Base-by-base conservation (phyloP, 2,888 invertebrate species). In the Lamproptera curius region DNA sequence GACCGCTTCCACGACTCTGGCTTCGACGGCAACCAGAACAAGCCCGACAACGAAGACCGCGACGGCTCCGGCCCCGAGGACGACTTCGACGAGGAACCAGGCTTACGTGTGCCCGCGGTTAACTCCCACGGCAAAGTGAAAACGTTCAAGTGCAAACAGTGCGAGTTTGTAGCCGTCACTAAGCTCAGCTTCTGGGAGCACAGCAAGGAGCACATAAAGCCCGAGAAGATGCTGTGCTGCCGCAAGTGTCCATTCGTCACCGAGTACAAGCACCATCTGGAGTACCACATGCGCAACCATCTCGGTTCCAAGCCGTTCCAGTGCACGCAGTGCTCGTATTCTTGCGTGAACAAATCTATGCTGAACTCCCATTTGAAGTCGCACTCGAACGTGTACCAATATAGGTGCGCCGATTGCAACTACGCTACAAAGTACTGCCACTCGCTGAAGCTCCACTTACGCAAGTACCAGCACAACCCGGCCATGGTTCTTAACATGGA, bases 261-360 rank as follows among this genome's bases (percentile, higher is more conserved):
- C 0, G 98, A 99, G 73, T 97, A 97, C 88, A 99, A 99, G 69
- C 99, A 99, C 73, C 99, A 99, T 63, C 84, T 99, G 51, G 98
- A 99, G 73, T 99, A 99, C 67, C 99, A 98, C 74, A 90, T 98
- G 73, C 90, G 97, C 35, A 98, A 98, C 73, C 99, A 99, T 78
- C 91, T 93, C 63, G 97, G 97, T 31, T 94, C 95, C 0, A 99
- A 99, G 72, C 99, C 99, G 1, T 98, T 95, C 88, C 95, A 95
- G 73, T 99, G 98, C 77, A 90, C 91, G 54, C 93, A 96, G 68
- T 99, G 98, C 74, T 89, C 91, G 13, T 97, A 97, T 67, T 91
- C 93, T 0, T 98, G 98, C 72, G 97, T 98, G n/a, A 98, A 97
- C 85, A 97, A 98, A 75, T 98, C 98, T 0, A 99, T 99, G 99